Evolutionary conservation across 2,888 invertebrate genomes (phyloP).

Genomic region (Mechanitis mazaeus): DNA sequence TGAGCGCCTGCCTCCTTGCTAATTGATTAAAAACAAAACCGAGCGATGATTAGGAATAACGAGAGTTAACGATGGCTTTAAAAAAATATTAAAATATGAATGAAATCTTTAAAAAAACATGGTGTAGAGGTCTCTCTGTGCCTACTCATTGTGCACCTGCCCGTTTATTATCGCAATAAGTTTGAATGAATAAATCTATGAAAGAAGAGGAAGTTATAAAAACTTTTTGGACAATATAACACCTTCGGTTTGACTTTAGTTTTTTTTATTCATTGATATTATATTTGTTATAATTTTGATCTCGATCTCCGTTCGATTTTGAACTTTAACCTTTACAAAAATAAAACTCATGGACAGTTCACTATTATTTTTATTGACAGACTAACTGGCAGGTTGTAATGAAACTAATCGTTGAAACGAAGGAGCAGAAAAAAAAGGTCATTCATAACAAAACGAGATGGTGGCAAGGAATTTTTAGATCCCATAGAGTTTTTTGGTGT

Average conservation of each 20-base stretch:
- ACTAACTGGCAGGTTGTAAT: constrained; percentile 32
- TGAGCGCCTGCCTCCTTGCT: constrained; percentile 59
- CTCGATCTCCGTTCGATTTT: constrained; percentile 36
- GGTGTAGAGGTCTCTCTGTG: constrained; percentile 41
- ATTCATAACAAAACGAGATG: constrained; percentile 46
- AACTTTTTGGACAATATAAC: constrained; percentile 50
- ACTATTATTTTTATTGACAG: constrained; percentile 26
- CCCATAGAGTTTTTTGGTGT: constrained; percentile 63
- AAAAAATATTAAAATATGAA: constrained; percentile 6
- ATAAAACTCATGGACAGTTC: constrained; percentile 28
- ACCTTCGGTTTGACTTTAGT: constrained; percentile 46
- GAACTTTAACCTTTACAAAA: constrained; percentile 35
- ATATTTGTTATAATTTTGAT: constrained; percentile 30
- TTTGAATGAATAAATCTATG: constrained; percentile 42
- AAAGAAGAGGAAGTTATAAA: constrained; percentile 69
- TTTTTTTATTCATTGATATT: constrained; percentile 62
- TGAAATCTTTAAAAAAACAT: constrained; percentile 36
- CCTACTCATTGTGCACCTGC: constrained; percentile 72
- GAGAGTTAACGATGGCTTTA: constrained; percentile 18
- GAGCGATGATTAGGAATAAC: constrained; percentile 8
- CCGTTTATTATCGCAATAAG: constrained; percentile 61
- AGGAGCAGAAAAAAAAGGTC: constrained; percentile 44
- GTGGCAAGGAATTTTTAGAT: constrained; percentile 61
- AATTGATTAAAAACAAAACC: constrained; percentile 48
- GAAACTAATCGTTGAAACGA: constrained; percentile 42